Conservation (phyloP, 2,113 vertebrate species). For the Urocynchramus pylzowi region DNA sequence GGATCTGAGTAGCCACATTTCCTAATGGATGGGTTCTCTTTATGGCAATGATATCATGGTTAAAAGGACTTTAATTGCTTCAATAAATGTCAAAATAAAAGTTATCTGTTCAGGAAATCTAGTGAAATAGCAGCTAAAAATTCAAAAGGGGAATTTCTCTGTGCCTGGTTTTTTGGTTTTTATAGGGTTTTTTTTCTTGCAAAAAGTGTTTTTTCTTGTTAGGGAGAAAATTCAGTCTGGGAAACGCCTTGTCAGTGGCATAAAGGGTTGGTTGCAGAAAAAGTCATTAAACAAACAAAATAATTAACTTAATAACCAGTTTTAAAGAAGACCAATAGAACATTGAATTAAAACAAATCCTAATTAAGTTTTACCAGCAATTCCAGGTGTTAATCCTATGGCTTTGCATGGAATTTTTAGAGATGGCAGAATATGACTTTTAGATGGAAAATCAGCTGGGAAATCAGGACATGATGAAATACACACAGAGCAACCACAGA, state of each 20-base stretch:
- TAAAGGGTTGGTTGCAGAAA: neutral
- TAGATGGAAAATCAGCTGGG: neutral
- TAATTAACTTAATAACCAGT: neutral
- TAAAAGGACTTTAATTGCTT: neutral
- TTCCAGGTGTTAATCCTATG: neutral
- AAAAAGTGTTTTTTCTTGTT: neutral
- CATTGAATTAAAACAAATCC: neutral
- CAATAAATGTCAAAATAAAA: neutral
- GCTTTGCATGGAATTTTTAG: neutral
- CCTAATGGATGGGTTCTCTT: neutral
- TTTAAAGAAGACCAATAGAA: neutral
- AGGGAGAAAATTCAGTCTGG: neutral
- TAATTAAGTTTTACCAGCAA: neutral
- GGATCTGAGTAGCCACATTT: neutral
- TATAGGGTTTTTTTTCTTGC: neutral
- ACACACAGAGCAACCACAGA: neutral
- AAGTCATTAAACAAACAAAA: neutral
- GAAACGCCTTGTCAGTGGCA: neutral
- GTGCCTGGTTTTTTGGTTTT: rapidly evolving
- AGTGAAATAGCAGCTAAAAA: neutral
- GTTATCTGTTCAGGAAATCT: neutral
- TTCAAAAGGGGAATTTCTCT: neutral
- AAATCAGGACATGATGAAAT: neutral
- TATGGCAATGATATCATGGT: neutral
- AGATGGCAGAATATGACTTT: neutral